phyloP scores from a whole-genome alignment of 2,113 vertebrate genomes.

The Ginglymostoma cirratum region DNA sequence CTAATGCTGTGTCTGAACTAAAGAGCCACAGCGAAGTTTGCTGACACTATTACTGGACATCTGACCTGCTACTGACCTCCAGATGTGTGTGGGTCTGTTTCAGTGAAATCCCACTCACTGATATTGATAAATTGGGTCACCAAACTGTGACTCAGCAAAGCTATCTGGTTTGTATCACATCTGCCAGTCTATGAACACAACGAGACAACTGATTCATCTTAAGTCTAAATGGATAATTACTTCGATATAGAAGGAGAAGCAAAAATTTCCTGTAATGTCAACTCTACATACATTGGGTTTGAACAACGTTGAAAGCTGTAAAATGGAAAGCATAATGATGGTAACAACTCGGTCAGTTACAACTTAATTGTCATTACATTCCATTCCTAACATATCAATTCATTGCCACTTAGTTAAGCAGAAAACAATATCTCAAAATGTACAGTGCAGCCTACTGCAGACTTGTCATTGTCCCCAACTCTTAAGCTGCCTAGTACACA shows the following conservation, averaged over 20 bases:
- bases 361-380: slow-evolving; percentile 97
- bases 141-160: slow-evolving; percentile 71
- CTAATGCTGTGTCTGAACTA: not conserved
- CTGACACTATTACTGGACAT: not conserved
- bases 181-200: slow-evolving; percentile 60
- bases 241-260: slow-evolving; percentile 61
- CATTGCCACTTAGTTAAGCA: slow-evolving; percentile 84
- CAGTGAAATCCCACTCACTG: not conserved
- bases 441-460: slow-evolving; percentile 58
- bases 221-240: slow-evolving; percentile 82
- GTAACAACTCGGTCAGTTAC: slow-evolving; percentile 93
- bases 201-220: slow-evolving; percentile 81
- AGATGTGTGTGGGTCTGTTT: not conserved
- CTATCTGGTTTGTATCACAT: slow-evolving; percentile 67
- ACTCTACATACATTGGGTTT: slow-evolving; percentile 45
- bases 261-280: slow-evolving; percentile 20
- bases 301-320: slow-evolving; percentile 84
- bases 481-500: slow-evolving; percentile 67
- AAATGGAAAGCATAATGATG: slow-evolving; percentile 79
- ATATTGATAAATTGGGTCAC: not conserved
- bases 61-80: not conserved
- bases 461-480: slow-evolving; percentile 55
- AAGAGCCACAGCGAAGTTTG: not conserved
- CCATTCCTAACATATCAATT: slow-evolving; percentile 89
- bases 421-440: slow-evolving; percentile 77